Percentiles rank a stretch among this genome's conserved stretches.
These are phyloP conservation scores for Microcebus tavaratra DNA, from an alignment of 2,113 vertebrate species.

Conservation along the genomic window DNA sequence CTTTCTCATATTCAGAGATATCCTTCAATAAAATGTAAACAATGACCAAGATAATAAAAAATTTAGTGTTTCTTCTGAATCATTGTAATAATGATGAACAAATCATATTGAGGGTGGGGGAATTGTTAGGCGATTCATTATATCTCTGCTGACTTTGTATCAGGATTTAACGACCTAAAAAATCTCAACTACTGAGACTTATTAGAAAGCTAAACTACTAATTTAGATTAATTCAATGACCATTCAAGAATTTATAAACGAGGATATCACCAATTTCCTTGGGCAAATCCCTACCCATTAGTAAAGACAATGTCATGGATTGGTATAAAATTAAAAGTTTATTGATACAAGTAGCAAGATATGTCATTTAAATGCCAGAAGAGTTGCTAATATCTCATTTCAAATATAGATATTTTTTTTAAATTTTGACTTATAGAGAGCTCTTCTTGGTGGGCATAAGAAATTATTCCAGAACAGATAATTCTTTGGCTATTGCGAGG, in stretches of 20 bases:
- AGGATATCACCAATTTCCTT: neutral
- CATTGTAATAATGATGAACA: neutral
- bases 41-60: neutral
- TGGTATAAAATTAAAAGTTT: constrained; percentile 43
- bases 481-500: constrained; percentile 60
- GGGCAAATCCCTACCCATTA: neutral
- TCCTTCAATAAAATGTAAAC: neutral
- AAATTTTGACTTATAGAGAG: constrained; percentile 66
- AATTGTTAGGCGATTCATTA: neutral
- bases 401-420: constrained; percentile 49
- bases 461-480: constrained; percentile 57
- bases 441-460: constrained; percentile 60
- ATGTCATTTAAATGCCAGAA: neutral
- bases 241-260: neutral
- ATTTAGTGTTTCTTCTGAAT: neutral
- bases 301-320: constrained; percentile 26
- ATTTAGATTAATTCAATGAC: neutral
- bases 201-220: constrained; percentile 24
- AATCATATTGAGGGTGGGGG: neutral
- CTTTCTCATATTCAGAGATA: neutral
- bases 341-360: neutral
- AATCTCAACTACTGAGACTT: neutral
- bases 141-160: neutral
- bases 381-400: constrained; percentile 20
- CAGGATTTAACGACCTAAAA: neutral